Evolutionary conservation across 2,888 invertebrate species (phyloP).

Genomic region (Metalampra italica): DNA sequence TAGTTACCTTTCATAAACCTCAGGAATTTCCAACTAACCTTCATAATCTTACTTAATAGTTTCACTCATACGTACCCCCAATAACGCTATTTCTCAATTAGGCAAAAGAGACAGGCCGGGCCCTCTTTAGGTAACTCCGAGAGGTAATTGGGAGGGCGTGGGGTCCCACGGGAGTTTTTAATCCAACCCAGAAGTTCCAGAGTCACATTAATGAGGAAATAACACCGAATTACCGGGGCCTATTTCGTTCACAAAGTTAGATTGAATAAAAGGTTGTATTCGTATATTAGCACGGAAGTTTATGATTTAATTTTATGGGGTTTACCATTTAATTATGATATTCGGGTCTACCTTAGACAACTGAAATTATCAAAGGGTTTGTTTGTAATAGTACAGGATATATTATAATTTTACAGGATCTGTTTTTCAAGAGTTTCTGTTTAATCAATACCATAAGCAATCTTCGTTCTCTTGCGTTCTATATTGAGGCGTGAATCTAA

Average conservation of each 20-base stretch:
- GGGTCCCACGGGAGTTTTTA: constrained; percentile 65
- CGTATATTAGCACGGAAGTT: constrained; percentile 54
- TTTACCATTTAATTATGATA: constrained; percentile 17
- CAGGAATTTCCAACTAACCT: no score
- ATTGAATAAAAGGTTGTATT: constrained; percentile 70
- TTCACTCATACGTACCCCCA: background rate
- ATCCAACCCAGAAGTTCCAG: constrained; percentile 56
- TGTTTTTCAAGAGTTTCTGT: no score
- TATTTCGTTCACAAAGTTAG: constrained; percentile 59
- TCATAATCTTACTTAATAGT: no score
- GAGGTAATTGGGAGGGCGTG: constrained; percentile 53
- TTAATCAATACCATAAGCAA: no score
- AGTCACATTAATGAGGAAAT: constrained; percentile 70
- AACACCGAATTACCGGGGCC: constrained; percentile 62
- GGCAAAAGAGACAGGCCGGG: constrained; percentile 28
- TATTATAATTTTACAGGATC: background rate
- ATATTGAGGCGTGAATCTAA: no score
- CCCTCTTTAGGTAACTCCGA: constrained; percentile 29
- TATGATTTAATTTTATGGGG: constrained; percentile 60
- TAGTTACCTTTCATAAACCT: no score
- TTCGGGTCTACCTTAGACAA: background rate
- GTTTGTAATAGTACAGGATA: background rate
- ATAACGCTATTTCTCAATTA: constrained; percentile 37
- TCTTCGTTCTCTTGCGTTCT: no score
- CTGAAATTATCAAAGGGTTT: no score